Base-by-base conservation (phyloP, 2,797 vertebrate species). In the Sebastes miniatus region DNA sequence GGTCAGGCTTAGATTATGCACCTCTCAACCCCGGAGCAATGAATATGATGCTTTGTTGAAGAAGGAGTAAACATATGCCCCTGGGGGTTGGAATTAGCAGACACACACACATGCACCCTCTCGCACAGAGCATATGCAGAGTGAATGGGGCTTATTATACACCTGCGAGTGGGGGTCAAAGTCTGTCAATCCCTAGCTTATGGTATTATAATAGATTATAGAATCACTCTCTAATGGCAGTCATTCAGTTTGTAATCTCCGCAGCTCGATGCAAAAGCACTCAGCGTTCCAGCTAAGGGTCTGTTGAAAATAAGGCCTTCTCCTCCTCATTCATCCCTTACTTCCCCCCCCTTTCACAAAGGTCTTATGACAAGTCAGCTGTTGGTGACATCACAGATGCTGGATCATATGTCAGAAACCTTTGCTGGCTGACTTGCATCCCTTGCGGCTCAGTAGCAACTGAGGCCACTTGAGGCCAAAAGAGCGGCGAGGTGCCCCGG, bases 181-280 rank as follows among this genome's bases (percentile, higher is more conserved):
- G 97, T 98, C 97, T 97, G 94, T 95, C 95, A 96, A 96, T 95
- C 96, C 95, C 94, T 92, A 94, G 97, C 94, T 99, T 97, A 98
- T 95, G 92, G 96, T 96, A 97, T 98, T 98, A 98, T 95, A 94
- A 95, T 96, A 96, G 96, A 98, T 99, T 98, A 97, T 96, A 97
- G 96, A 97, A 98, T 97, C 96, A 97, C 94, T 97, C 96, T 94
- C 96, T 97, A 97, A 95, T 96, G 95, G 95, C 95, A 95, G 96
- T 97, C 95, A 95, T 94, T 97, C 95, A 97, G 95, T 95, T 97
- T 96, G 93, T 95, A 97, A 96, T 96, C 94, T 92, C 92, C 69
- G 88, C 81, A 91, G 89, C 89, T 92, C 78, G 84, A 93, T 88
- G 93, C 87, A 81, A 93, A 91, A 91, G 91, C 87, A 81, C 91